phyloP scores from a whole-genome alignment of 1,140 invertebrate species.

The Fopius arisanus region DNA sequence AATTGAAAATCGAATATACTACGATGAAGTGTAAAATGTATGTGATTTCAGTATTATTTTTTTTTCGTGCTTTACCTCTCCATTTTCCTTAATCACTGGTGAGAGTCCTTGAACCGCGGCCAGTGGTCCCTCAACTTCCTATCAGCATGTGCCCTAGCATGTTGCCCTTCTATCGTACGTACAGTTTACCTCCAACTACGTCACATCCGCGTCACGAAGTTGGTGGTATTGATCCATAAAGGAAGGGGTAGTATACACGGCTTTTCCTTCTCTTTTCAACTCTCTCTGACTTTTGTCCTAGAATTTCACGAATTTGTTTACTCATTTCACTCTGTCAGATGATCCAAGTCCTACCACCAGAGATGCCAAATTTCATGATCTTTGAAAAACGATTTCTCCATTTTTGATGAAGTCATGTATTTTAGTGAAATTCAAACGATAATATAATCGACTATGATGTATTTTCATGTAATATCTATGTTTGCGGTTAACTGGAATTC shows the following conservation, averaged over 20 bases:
- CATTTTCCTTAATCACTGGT: not conserved
- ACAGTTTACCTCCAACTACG: slow-evolving; percentile 8
- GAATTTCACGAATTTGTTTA: not conserved
- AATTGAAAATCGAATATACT: no score
- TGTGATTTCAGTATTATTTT: no score
- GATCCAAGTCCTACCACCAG: no score
- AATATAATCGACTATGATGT: no score
- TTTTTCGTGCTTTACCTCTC: no score
- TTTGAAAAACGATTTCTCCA: no score
- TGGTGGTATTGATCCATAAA: slow-evolving; percentile 25
- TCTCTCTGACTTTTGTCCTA: not conserved
- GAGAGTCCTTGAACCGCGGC: not conserved
- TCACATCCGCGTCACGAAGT: slow-evolving; percentile 29
- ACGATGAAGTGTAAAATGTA: no score
- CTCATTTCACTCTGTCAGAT: not conserved
- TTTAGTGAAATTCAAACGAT: no score
- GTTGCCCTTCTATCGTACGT: not conserved
- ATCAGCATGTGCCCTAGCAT: not conserved
- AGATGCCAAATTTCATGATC: no score
- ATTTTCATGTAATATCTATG: no score
- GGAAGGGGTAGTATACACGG: slow-evolving; percentile 2
- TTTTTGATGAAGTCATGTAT: no score
- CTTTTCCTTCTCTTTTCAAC: not conserved
- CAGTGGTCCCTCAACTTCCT: not conserved
- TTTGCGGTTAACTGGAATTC: no score